Evolutionary conservation across 2,113 vertebrate species (phyloP).

Genomic region (Lampris megalopsis): DNA sequence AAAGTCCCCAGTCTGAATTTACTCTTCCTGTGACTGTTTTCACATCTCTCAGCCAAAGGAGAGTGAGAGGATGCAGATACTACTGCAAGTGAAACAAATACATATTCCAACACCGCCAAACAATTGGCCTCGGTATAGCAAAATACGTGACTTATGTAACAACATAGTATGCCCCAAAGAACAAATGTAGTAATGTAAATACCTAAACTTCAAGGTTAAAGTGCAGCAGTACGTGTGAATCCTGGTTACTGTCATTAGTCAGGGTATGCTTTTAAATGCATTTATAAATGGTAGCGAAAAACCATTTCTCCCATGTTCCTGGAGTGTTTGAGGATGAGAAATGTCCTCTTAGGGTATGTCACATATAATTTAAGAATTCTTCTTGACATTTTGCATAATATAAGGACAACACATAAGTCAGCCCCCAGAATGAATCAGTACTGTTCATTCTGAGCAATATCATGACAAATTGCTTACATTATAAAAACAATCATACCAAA

Average conservation of each 20-base stretch:
- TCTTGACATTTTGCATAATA: conserved; percentile 26
- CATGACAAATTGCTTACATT: conserved; percentile 31
- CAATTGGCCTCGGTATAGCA: conserved; percentile 9
- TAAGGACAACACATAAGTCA: conserved; percentile 37
- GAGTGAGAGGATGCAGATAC: conserved; percentile 72
- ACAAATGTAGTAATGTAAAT: conserved; percentile 9
- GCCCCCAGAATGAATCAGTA: conserved; percentile 43
- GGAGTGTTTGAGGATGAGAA: conserved; percentile 31
- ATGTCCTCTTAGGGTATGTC: conserved; percentile 9
- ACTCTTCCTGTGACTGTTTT: conserved; percentile 91
- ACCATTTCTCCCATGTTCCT: background rate
- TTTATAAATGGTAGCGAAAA: background rate
- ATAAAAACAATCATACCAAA: conserved; percentile 50
- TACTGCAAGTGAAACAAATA: conserved; percentile 60
- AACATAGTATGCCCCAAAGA: background rate
- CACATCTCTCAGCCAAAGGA: conserved; percentile 70
- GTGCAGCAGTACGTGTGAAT: conserved; percentile 5
- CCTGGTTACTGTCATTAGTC: background rate
- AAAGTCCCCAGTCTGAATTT: conserved; percentile 82
- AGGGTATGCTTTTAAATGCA: background rate
- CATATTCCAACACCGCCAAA: conserved; percentile 41
- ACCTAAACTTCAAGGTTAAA: background rate
- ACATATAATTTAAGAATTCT: conserved; percentile 6
- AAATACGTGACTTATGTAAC: conserved; percentile 10
- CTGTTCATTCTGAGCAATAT: conserved; percentile 31